Evolutionary conservation across 2,888 invertebrate species (phyloP).

Genomic region (Melanophora roralis): DNA sequence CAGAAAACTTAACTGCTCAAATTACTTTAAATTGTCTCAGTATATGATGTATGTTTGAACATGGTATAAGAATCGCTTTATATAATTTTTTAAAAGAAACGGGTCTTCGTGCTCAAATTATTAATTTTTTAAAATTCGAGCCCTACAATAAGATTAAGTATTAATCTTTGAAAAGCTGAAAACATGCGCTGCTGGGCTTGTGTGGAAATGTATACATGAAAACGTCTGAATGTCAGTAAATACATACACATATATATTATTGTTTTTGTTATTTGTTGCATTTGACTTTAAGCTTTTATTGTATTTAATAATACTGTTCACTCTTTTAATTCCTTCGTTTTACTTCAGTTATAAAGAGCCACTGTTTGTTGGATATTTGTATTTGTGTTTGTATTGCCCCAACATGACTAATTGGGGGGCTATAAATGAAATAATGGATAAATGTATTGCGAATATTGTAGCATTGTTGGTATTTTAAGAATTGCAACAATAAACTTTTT

Average conservation of each 20-base stretch:
- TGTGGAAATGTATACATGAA: neutral
- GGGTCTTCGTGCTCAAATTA: too few relatives aligned
- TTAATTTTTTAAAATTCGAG: too few relatives aligned
- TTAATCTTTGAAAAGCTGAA: too few relatives aligned
- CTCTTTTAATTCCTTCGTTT: neutral
- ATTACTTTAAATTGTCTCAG: too few relatives aligned
- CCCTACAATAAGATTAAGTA: too few relatives aligned
- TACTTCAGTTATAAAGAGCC: too few relatives aligned
- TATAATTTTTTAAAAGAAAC: too few relatives aligned
- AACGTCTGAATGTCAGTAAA: conserved; percentile 2
- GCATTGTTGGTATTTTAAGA: conserved; percentile 35
- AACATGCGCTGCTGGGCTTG: neutral
- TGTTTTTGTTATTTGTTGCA: neutral
- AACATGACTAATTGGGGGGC: conserved; percentile 57
- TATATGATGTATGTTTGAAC: too few relatives aligned
- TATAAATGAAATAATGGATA: conserved; percentile 45
- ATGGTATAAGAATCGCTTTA: too few relatives aligned
- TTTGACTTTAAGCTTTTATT: conserved; percentile 13
- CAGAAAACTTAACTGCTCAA: too few relatives aligned
- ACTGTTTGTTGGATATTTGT: conserved; percentile 12
- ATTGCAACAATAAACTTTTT: conserved; percentile 12
- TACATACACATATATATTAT: conserved; percentile 1
- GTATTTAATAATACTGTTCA: conserved; percentile 13
- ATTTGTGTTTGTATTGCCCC: conserved; percentile 10
- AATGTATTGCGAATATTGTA: conserved; percentile 18